Percentiles rank a stretch among this genome's conserved stretches.
phyloP scores from a whole-genome alignment of 2,888 invertebrate genomes.

The Tromatobia lineatoria region DNA sequence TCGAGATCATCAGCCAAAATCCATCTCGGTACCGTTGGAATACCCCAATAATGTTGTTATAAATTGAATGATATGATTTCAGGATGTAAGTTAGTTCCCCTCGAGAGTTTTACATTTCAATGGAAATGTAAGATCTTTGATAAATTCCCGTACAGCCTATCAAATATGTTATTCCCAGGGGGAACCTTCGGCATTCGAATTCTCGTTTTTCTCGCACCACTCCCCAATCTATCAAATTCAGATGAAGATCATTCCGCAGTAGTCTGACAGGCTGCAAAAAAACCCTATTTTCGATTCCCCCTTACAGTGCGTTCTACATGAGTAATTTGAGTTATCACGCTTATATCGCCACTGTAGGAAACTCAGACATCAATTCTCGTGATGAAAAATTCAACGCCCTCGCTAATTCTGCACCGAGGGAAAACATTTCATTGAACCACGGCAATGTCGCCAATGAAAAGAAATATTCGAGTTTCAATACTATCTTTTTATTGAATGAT shows the following conservation, averaged over 20 bases:
- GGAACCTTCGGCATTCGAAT: neutral
- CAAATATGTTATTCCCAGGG: neutral
- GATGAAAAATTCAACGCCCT: slow-evolving; percentile 25
- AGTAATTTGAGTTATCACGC: slow-evolving; percentile 25
- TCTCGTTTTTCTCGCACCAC: neutral
- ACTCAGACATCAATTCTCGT: neutral
- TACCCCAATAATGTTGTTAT: neutral
- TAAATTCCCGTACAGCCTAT: neutral
- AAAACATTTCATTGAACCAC: no score
- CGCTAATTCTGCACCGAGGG: neutral
- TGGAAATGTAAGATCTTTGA: slow-evolving; percentile 4
- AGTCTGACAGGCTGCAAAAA: neutral
- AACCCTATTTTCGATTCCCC: slow-evolving; percentile 11
- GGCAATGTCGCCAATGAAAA: no score
- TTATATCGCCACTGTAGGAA: neutral
- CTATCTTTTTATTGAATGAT: no score
- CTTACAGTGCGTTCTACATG: slow-evolving; percentile 4
- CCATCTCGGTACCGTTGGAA: no score
- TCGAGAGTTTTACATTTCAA: neutral
- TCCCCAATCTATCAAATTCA: slow-evolving; percentile 35
- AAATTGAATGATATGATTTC: neutral
- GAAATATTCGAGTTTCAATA: no score
- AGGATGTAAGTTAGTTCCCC: neutral
- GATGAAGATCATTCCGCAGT: slow-evolving; percentile 25
- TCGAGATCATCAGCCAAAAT: no score